phyloP scores from a whole-genome alignment of 1,140 invertebrate genomes.

The Periplaneta americana region DNA sequence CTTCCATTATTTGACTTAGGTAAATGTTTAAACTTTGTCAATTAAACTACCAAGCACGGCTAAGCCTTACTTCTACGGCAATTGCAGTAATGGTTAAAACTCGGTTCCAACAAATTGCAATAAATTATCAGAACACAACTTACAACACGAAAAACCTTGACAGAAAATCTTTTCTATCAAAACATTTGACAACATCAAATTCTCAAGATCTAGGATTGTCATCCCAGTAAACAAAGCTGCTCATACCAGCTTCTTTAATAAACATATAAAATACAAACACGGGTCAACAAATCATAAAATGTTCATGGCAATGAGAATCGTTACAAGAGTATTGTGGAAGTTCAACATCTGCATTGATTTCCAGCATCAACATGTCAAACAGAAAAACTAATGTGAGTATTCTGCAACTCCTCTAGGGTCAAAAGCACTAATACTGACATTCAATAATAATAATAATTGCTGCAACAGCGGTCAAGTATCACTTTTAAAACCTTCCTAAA shows the following conservation, averaged over 20 bases:
- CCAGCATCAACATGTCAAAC: not conserved
- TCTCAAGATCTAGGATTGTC: not conserved
- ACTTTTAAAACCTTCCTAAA: not conserved
- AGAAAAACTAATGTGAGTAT: not conserved
- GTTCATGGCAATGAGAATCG: not conserved
- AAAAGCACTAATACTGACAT: not conserved
- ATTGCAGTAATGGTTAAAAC: not conserved
- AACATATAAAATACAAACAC: not conserved
- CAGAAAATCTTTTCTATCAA: not conserved
- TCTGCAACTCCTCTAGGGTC: not conserved
- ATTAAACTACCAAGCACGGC: not conserved
- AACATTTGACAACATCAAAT: not conserved
- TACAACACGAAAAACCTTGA: not conserved
- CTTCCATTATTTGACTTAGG: not conserved
- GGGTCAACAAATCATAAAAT: not conserved
- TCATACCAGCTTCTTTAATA: not conserved
- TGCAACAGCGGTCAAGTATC: too few species aligned
- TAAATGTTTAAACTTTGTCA: not conserved
- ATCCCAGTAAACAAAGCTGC: not conserved
- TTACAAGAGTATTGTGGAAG: not conserved
- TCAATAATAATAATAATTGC: not conserved
- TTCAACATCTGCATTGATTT: too few species aligned
- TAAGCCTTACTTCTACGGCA: not conserved
- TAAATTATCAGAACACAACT: not conserved
- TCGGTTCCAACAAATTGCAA: not conserved